These are phyloP conservation scores for Hirtodrosophila histrioides DNA, from an alignment of 2,888 invertebrate genomes.

Conservation along the genomic window DNA sequence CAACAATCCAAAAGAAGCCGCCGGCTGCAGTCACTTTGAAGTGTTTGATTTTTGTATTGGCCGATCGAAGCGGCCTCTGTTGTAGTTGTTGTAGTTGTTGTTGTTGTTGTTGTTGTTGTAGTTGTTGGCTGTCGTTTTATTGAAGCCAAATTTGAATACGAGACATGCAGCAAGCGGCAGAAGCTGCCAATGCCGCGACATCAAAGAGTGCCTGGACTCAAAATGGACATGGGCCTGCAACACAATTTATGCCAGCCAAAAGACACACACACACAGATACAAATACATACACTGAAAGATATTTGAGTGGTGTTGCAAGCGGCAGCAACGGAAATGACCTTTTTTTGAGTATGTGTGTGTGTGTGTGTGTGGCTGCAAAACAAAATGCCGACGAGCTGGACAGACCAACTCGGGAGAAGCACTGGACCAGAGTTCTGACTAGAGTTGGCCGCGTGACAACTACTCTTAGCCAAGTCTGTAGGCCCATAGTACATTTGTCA, in stretches of 20 bases:
- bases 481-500: too few species aligned
- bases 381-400: conserved; percentile 65
- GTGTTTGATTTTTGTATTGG: conserved; percentile 77
- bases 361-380: conserved; percentile 49
- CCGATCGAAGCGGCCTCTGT: conserved; percentile 48
- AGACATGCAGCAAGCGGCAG: conserved; percentile 65
- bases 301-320: conserved; percentile 45
- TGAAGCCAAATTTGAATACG: conserved; percentile 80
- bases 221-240: conserved; percentile 78
- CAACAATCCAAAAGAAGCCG: conserved; percentile 63
- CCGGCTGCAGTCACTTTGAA: conserved; percentile 70
- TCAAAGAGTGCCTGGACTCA: conserved; percentile 79
- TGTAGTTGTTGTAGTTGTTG: conserved; percentile 33
- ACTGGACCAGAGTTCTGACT: conserved; percentile 22
- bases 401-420: not conserved
- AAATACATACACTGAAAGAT: conserved; percentile 12
- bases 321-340: conserved; percentile 74
- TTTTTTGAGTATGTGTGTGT: conserved; percentile 41
- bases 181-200: conserved; percentile 70
- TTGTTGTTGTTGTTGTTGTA: conserved; percentile 44
- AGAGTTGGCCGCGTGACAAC: not conserved
- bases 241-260: conserved; percentile 72
- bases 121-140: conserved; percentile 77
- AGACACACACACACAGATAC: conserved; percentile 25
- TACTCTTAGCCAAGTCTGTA: too few species aligned